These are phyloP conservation scores for Xestobium rufovillosum DNA, from an alignment of 2,888 invertebrate species.

Conservation along the genomic window DNA sequence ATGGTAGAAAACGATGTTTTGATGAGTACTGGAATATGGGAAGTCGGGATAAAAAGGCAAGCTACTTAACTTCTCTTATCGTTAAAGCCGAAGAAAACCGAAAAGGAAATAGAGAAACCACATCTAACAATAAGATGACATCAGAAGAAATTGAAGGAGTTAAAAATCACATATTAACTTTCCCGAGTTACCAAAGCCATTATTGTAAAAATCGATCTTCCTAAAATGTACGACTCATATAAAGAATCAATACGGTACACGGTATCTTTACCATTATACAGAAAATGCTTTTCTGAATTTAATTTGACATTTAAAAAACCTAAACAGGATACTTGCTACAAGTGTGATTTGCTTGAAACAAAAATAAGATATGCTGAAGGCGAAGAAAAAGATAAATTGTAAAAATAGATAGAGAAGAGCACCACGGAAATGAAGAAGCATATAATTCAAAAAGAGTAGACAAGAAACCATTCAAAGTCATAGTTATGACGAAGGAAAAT, in stretches of 20 bases:
- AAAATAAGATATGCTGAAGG: slow-evolving; percentile 8
- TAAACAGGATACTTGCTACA: slow-evolving; percentile 12
- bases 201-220: too few species aligned
- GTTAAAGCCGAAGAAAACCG: too few species aligned
- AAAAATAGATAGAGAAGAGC: slow-evolving; percentile 8
- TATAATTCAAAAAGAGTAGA: slow-evolving; percentile 9
- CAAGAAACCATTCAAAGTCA: too few species aligned
- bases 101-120: too few species aligned
- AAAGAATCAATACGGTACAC: too few species aligned
- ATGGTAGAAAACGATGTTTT: slow-evolving; percentile 7
- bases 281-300: too few species aligned
- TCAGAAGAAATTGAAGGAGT: slow-evolving; percentile 8
- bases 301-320: slow-evolving; percentile 14
- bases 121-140: slow-evolving; percentile 8
- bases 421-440: slow-evolving; percentile 9
- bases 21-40: slow-evolving; percentile 10
- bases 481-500: too few species aligned
- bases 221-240: too few species aligned
- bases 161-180: slow-evolving; percentile 10
- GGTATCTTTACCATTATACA: too few species aligned
- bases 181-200: too few species aligned
- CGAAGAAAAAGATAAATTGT: slow-evolving; percentile 6
- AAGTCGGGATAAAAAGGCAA: slow-evolving; percentile 10
- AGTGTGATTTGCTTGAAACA: slow-evolving; percentile 10
- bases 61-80: too few species aligned